A percentile compares a stretch with the other conserved stretches of the same genome.
Evolutionary conservation across 30 jellyfish, hydroid and myxozoan species (phyloP).

Genomic region (Turritopsis dohrnii): DNA sequence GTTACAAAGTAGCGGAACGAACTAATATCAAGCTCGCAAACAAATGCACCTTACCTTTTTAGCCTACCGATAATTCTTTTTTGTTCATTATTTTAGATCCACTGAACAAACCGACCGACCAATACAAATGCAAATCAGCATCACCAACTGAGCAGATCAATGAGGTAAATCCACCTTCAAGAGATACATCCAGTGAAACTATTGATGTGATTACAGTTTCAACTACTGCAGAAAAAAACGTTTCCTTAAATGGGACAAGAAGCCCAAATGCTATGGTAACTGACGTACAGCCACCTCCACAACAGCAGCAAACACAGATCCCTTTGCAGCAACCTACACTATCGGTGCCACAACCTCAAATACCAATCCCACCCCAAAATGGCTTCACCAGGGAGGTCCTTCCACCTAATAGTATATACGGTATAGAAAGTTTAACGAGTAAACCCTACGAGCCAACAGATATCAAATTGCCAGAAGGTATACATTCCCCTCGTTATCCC

Average conservation of each 20-base stretch:
- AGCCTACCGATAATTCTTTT: too few relatives aligned
- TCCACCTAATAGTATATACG: constrained; percentile 41
- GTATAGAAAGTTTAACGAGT: constrained; percentile 36
- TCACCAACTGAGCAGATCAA: neutral
- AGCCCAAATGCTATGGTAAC: neutral
- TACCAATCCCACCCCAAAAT: neutral
- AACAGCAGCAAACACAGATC: neutral
- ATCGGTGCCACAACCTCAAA: neutral
- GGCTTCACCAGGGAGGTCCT: constrained; percentile 34
- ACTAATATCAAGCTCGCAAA: too few relatives aligned
- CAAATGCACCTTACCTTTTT: too few relatives aligned
- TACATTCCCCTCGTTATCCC: constrained; percentile 40
- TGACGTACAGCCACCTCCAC: neutral
- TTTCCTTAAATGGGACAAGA: neutral
- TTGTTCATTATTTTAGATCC: too few relatives aligned
- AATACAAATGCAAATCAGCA: neutral
- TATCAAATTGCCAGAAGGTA: constrained; percentile 32
- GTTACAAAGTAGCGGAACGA: too few relatives aligned
- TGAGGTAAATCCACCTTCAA: neutral
- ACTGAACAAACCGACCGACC: neutral
- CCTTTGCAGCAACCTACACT: neutral
- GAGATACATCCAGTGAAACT: constrained; percentile 16
- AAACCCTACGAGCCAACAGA: constrained; percentile 33
- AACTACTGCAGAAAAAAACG: constrained; percentile 1
- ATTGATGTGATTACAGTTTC: constrained; percentile 15